phyloP scores from a whole-genome alignment of 1,140 invertebrate genomes.

The Bombus breviceps region DNA sequence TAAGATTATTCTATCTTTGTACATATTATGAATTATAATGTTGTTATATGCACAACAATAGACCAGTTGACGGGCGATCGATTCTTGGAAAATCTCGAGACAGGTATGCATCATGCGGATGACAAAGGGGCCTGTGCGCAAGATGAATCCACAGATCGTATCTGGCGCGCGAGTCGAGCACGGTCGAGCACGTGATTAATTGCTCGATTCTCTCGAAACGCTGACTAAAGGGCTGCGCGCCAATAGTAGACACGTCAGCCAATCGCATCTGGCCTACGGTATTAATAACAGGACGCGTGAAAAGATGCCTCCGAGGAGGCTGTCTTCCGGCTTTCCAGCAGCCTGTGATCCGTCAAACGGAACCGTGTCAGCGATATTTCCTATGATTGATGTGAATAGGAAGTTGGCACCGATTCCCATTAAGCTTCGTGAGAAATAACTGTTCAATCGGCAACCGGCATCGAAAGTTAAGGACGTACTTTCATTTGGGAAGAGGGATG shows the following conservation, averaged over 20 bases:
- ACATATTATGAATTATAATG: no score
- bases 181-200: conserved; percentile 68
- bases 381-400: no score
- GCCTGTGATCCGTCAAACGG: conserved; percentile 8
- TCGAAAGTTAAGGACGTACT: neutral
- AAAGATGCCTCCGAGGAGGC: conserved; percentile 18
- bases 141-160: neutral
- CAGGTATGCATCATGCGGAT: neutral
- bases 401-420: neutral
- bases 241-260: conserved; percentile 36
- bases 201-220: conserved; percentile 69
- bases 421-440: neutral
- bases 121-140: neutral
- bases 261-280: conserved; percentile 33
- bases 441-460: neutral
- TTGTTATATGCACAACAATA: no score
- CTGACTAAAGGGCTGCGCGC: conserved; percentile 62
- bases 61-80: neutral
- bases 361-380: conserved; percentile 23
- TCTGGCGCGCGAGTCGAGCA: conserved; percentile 22
- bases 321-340: conserved; percentile 5
- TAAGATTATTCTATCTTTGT: no score
- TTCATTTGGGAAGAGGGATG: neutral
- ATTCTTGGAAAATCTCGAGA: neutral
- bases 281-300: conserved; percentile 58